A percentile compares a stretch with the other conserved stretches of the same genome.
Evolutionary conservation across 2,113 vertebrate species (phyloP).

Genomic region (Tylochromis polylepis): DNA sequence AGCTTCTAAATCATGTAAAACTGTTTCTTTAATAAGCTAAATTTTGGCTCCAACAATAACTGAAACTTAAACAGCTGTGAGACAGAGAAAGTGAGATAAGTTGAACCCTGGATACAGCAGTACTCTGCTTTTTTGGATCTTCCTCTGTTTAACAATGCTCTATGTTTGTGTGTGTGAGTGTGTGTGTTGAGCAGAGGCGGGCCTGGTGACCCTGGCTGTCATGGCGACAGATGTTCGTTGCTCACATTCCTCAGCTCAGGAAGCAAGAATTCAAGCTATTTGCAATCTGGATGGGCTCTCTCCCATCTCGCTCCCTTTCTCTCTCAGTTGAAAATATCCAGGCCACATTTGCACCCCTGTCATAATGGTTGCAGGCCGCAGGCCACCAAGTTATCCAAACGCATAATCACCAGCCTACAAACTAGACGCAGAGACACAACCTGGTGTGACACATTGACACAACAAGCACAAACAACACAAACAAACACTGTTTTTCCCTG

Average conservation of each 20-base stretch:
- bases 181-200: slow-evolving; percentile 12
- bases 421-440: background rate
- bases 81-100: background rate
- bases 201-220: slow-evolving; percentile 61
- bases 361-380: slow-evolving; percentile 19
- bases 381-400: slow-evolving; percentile 35
- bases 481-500: background rate
- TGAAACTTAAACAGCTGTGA: background rate
- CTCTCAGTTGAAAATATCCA: slow-evolving; percentile 43
- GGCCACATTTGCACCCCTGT: slow-evolving; percentile 48
- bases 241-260: slow-evolving; percentile 63
- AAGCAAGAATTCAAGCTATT: slow-evolving; percentile 70
- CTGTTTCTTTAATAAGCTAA: background rate
- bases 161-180: background rate
- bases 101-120: background rate
- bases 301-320: background rate
- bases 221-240: slow-evolving; percentile 70
- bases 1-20: background rate
- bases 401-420: slow-evolving; percentile 32
- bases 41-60: background rate
- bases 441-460: background rate
- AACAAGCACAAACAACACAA: background rate
- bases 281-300: slow-evolving; percentile 36
- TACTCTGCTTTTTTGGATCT: background rate
- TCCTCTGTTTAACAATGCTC: background rate